phyloP scores from a whole-genome alignment of 1,140 invertebrate genomes.

The Zaprionus tsacasi region DNA sequence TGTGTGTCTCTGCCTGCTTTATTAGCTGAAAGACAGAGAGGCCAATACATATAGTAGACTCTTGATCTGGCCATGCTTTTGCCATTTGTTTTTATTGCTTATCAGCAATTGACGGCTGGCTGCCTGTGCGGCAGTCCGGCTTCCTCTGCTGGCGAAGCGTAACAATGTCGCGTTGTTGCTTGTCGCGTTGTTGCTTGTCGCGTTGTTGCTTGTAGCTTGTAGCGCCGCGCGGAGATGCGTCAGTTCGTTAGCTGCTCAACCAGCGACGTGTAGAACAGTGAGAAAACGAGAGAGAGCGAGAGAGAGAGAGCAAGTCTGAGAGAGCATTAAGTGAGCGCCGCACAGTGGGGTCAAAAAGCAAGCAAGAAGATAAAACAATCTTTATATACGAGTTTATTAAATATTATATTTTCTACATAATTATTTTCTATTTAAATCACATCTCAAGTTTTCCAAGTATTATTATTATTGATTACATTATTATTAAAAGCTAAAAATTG shows the following conservation, averaged over 20 bases:
- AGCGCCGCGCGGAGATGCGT: slow-evolving; percentile 53
- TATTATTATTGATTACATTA: too few relatives aligned
- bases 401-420: too few relatives aligned
- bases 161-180: slow-evolving; percentile 62
- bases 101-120: slow-evolving; percentile 64
- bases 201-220: neutral
- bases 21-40: slow-evolving; percentile 44
- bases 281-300: neutral
- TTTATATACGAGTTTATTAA: too few relatives aligned
- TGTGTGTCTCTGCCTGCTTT: slow-evolving; percentile 46
- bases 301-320: neutral
- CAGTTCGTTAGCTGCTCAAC: slow-evolving; percentile 65
- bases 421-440: too few relatives aligned
- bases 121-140: slow-evolving; percentile 1
- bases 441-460: too few relatives aligned
- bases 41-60: slow-evolving; percentile 25
- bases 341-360: slow-evolving; percentile 10
- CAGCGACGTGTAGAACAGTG: slow-evolving; percentile 17
- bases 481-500: too few relatives aligned
- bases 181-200: neutral
- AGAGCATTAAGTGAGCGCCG: neutral
- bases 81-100: slow-evolving; percentile 78
- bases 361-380: neutral
- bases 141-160: slow-evolving; percentile 46
- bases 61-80: slow-evolving; percentile 41